Evolutionary conservation across 1,140 invertebrate genomes (phyloP).

Genomic region (Penaeus japonicus): DNA sequence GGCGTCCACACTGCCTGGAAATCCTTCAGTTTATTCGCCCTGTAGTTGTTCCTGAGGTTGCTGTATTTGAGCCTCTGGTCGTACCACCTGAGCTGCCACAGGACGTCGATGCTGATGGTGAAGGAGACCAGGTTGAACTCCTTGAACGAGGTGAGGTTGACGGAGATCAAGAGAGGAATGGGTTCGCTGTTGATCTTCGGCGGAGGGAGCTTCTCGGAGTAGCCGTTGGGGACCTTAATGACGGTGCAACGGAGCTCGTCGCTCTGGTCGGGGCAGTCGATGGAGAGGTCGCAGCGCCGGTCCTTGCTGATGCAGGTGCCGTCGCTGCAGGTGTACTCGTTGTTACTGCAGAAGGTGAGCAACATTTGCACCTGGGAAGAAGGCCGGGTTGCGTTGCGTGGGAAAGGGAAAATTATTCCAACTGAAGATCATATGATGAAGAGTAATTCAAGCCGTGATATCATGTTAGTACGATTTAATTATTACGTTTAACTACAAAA

Average conservation of each 20-base stretch:
- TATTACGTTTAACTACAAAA: too few relatives aligned
- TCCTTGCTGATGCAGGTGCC: conserved; percentile 36
- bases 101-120: background rate
- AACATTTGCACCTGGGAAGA: conserved; percentile 62
- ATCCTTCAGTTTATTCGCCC: conserved; percentile 12
- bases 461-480: too few relatives aligned
- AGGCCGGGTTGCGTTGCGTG: too few relatives aligned
- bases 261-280: conserved; percentile 34
- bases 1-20: background rate
- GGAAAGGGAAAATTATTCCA: too few relatives aligned
- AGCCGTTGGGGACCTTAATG: background rate
- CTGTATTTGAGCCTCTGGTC: conserved; percentile 9
- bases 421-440: too few relatives aligned
- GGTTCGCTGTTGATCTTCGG: background rate
- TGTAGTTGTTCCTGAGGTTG: background rate
- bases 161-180: background rate
- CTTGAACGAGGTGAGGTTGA: conserved; percentile 21
- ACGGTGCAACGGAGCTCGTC: conserved; percentile 60
- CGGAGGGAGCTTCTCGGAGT: background rate
- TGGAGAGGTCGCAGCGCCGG: conserved; percentile 39
- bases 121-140: conserved; percentile 7
- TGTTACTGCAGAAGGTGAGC: conserved; percentile 23
- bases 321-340: conserved; percentile 48
- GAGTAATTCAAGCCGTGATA: too few relatives aligned
- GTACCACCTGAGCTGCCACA: background rate